Percentiles rank a stretch among this genome's conserved stretches.
These are phyloP conservation scores for Heteropelma amictum DNA, from an alignment of 2,888 invertebrate genomes.

Conservation along the genomic window DNA sequence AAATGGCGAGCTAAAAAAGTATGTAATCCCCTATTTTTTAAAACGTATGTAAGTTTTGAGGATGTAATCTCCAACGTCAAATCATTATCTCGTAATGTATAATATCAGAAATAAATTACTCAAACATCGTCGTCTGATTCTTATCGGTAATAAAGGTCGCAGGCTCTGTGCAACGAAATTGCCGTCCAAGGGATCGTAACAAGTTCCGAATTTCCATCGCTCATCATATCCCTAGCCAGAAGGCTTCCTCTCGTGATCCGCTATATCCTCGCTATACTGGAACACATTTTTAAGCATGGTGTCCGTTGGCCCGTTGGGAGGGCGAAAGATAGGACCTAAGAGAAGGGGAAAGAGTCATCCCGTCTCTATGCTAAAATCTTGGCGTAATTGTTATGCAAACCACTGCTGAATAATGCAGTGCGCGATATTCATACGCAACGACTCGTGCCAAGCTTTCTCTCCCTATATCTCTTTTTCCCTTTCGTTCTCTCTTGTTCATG, in stretches of 20 bases:
- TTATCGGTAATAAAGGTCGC: conserved; percentile 1
- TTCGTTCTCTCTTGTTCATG: not conserved
- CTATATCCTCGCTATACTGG: conserved; percentile 24
- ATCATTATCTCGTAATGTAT: too few relatives aligned
- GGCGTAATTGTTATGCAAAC: conserved; percentile 70
- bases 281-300: conserved; percentile 26
- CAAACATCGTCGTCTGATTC: not conserved
- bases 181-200: conserved; percentile 27
- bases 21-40: too few relatives aligned
- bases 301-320: not conserved
- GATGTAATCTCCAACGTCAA: too few relatives aligned
- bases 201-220: conserved; percentile 31
- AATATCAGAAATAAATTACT: too few relatives aligned
- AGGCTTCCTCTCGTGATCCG: too few relatives aligned
- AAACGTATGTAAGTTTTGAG: too few relatives aligned
- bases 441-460: conserved; percentile 49
- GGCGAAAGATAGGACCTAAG: conserved; percentile 20
- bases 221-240: conserved; percentile 54
- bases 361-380: conserved; percentile 66
- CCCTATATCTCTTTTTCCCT: not conserved
- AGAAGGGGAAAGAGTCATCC: conserved; percentile 22
- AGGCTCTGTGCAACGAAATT: conserved; percentile 1
- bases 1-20: too few relatives aligned
- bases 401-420: conserved; percentile 68
- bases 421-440: conserved; percentile 68